Percentiles rank a stretch among this genome's conserved stretches.
These are phyloP conservation scores for Tetragonula clypearis DNA, from an alignment of 1,140 invertebrate genomes.

Conservation along the genomic window DNA sequence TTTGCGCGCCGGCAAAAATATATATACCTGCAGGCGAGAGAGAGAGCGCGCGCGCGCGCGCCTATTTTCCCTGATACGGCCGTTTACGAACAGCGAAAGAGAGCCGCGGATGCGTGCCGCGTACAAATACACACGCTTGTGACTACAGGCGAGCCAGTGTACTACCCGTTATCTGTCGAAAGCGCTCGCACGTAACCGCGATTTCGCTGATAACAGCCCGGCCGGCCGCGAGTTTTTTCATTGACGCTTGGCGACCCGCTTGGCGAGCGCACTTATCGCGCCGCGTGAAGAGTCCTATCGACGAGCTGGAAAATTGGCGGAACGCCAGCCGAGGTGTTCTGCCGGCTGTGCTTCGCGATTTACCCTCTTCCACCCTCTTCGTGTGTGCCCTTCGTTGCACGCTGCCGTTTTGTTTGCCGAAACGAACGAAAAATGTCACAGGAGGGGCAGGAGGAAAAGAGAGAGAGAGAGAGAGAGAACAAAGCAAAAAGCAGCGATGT, in stretches of 20 bases:
- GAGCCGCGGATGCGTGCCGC: not conserved
- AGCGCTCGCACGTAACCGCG: conserved; percentile 33
- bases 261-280: conserved; percentile 43
- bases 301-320: conserved; percentile 41
- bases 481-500: no score
- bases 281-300: conserved; percentile 44
- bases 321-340: conserved; percentile 6
- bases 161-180: conserved; percentile 37
- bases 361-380: not conserved
- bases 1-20: not conserved
- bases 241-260: conserved; percentile 15
- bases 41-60: no score
- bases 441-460: no score
- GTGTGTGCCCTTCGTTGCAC: no score
- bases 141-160: conserved; percentile 18
- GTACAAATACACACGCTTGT: not conserved
- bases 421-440: no score
- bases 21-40: not conserved
- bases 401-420: no score
- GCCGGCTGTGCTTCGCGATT: not conserved
- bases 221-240: conserved; percentile 34
- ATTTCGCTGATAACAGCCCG: conserved; percentile 27
- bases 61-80: not conserved
- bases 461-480: no score
- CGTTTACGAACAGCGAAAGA: not conserved